Evolutionary conservation across 2,797 vertebrate species (phyloP).

Genomic region (Aplochiton taeniatus): DNA sequence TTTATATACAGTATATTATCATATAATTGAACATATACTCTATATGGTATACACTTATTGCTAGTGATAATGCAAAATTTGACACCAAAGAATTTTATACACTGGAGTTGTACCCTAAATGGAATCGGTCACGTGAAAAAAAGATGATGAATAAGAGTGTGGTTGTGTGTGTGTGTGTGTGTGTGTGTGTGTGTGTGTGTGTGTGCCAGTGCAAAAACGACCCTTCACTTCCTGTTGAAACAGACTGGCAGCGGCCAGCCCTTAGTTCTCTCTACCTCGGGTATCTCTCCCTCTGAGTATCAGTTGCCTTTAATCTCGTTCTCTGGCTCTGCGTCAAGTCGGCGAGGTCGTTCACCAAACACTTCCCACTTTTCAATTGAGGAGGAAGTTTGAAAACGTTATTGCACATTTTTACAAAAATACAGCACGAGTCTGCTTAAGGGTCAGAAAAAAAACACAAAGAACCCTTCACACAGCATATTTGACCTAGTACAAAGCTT

Average conservation of each 20-base stretch:
- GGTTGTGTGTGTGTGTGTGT: not conserved
- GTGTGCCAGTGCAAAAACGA: constrained; percentile 28
- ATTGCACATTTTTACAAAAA: not conserved
- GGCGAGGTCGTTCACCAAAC: constrained; percentile 24
- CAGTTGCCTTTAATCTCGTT: no score
- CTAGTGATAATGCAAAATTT: no score
- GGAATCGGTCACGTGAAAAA: not conserved
- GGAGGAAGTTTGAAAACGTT: constrained; percentile 46
- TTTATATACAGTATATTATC: no score
- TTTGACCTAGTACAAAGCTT: constrained; percentile 5
- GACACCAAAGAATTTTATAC: no score
- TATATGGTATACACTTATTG: no score
- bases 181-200: constrained; percentile 14
- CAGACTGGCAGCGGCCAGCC: no score
- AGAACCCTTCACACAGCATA: constrained; percentile 13
- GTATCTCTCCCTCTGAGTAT: not conserved
- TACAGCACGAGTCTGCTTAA: no score
- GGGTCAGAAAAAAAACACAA: no score
- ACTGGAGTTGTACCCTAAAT: no score
- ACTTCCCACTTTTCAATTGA: constrained; percentile 58
- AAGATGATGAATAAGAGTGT: constrained; percentile 5
- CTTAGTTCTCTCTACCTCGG: constrained; percentile 9
- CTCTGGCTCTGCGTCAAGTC: no score
- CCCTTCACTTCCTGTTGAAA: constrained; percentile 55
- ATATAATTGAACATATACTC: no score